Base-by-base conservation (phyloP, 2,113 vertebrate genomes). In the Xyliphius kryptos region DNA sequence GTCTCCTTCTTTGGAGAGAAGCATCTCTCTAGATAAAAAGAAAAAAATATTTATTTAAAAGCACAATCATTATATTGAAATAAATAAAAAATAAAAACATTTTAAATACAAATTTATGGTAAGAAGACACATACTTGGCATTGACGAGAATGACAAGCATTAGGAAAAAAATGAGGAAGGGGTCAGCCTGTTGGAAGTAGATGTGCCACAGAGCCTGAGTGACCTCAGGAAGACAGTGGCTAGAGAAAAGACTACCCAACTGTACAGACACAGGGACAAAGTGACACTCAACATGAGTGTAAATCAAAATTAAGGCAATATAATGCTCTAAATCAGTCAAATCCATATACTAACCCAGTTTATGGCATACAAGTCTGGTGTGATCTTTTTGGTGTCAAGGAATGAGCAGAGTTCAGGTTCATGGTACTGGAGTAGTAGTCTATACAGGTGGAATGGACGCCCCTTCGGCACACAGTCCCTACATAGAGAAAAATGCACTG, bases 101-200 rank as follows among this genome's bases (percentile, higher is more conserved):
- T n/a, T n/a, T n/a, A n/a, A n/a, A n/a, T n/a, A n/a, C n/a, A n/a
- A n/a, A n/a, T n/a, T n/a, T n/a, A n/a, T n/a, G 7, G 61, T 49
- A 68, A 12, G 66, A 32, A 56, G 14, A 67, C 16, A 86, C 92
- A 74, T 85, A 99, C 96, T 98, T 99, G 87, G 94, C 85, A 77
- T 99, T 99, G 79, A 99, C 94, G 69, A 99, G 95, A 78, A 99
- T 97, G 87, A 99, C 90, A 73, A 99, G 89, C 94, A 97, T 91
- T 77, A 99, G 84, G 79, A 98, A 99, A 86, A 97, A 99, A 83
- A 97, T 87, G 78, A 98, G 89, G 82, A 98, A 99, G 59, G 95
- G 92, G 82, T 99, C 95, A 5, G 91, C 91, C 85, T 95, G 91
- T 70, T 95, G 93, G 78, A 99, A 80, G 81, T 97, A 99, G 74